Percentiles rank a stretch among this genome's conserved stretches.
These are phyloP conservation scores for Conus betulinus DNA, from an alignment of 1,140 invertebrate species.

Conservation along the genomic window DNA sequence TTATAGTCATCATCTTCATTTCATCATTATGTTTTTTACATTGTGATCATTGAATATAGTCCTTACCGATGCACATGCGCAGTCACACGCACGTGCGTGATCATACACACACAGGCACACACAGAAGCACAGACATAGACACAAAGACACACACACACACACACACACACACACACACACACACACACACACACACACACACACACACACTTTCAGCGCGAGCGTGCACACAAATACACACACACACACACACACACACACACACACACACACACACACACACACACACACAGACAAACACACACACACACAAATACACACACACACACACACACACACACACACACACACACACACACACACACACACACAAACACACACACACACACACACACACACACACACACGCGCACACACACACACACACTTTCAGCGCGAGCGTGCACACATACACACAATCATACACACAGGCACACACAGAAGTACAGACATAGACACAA, in stretches of 20 bases:
- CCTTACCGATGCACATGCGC: neutral
- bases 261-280: neutral
- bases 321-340: neutral
- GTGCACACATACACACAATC: too few relatives aligned
- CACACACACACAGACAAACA: neutral
- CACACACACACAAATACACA: neutral
- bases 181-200: neutral
- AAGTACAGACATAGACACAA: neutral
- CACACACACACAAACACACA: neutral
- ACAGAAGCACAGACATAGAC: neutral
- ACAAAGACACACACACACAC: neutral
- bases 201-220: too few relatives aligned
- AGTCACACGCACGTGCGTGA: neutral
- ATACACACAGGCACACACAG: too few relatives aligned
- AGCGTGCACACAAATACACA: neutral
- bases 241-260: neutral
- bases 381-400: neutral
- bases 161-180: neutral
- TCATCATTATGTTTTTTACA: too few relatives aligned
- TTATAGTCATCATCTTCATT: too few relatives aligned
- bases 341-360: neutral
- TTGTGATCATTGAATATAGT: too few relatives aligned
- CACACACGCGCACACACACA: neutral
- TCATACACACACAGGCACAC: neutral
- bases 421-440: too few relatives aligned